These are phyloP conservation scores for Polypterus senegalus DNA, from an alignment of 2,113 vertebrate genomes.

Conservation along the genomic window DNA sequence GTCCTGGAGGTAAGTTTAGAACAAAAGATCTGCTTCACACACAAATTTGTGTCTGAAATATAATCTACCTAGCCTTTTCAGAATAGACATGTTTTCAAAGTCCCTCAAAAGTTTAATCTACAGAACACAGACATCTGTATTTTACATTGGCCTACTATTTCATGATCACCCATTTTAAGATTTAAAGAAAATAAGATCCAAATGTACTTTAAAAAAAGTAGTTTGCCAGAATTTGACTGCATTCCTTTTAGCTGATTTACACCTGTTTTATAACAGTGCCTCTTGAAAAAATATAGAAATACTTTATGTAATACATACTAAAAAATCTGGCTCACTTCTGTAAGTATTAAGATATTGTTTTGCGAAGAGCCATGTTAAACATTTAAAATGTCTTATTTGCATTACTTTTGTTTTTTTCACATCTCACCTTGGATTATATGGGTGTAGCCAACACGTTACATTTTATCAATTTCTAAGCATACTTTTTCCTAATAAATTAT, in stretches of 20 bases:
- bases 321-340: neutral
- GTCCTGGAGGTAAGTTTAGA: no score
- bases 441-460: no score
- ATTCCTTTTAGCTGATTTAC: neutral
- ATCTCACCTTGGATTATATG: no score
- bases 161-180: conserved; percentile 55
- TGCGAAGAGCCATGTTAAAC: no score
- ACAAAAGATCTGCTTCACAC: no score
- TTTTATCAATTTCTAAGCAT: no score
- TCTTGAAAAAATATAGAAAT: no score
- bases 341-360: neutral
- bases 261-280: neutral
- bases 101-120: conserved; percentile 42
- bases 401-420: no score
- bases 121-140: conserved; percentile 38
- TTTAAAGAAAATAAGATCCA: conserved; percentile 44
- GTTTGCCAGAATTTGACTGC: neutral
- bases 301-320: neutral
- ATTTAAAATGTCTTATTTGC: no score
- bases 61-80: conserved; percentile 15
- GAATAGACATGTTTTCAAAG: conserved; percentile 20
- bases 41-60: conserved; percentile 34
- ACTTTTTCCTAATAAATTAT: no score
- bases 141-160: conserved; percentile 40
- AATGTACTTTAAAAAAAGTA: conserved; percentile 11